Evolutionary conservation across 1,140 invertebrate genomes (phyloP).

Genomic region (Heliconius nattereri): DNA sequence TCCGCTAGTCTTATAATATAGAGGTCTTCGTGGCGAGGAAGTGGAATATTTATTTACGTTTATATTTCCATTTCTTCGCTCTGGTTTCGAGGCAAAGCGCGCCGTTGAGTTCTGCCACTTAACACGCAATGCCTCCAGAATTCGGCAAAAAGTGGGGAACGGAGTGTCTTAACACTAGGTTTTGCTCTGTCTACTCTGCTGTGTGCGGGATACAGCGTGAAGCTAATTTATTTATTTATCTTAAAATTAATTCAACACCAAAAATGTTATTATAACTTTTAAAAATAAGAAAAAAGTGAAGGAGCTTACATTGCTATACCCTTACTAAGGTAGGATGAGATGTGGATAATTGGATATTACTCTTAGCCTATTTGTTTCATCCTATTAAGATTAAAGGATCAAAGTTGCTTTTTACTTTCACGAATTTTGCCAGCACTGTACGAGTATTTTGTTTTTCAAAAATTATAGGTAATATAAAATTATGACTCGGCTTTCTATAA

Average conservation of each 20-base stretch:
- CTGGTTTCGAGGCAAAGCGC: too few relatives aligned
- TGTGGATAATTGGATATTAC: slow-evolving; percentile 11
- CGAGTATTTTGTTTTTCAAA: neutral
- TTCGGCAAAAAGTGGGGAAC: too few relatives aligned
- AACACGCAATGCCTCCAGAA: too few relatives aligned
- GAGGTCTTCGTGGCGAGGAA: too few relatives aligned
- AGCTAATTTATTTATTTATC: too few relatives aligned
- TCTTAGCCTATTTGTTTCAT: neutral
- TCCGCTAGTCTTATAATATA: too few relatives aligned
- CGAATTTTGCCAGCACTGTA: neutral
- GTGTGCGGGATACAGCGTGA: too few relatives aligned
- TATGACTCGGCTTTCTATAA: neutral
- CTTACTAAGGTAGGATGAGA: neutral
- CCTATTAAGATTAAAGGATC: slow-evolving; percentile 6
- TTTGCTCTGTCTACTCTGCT: too few relatives aligned
- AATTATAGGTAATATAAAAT: neutral
- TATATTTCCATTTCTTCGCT: too few relatives aligned
- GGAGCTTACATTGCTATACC: neutral
- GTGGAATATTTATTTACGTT: too few relatives aligned
- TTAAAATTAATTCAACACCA: neutral
- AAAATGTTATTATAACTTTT: neutral
- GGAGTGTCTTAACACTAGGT: too few relatives aligned
- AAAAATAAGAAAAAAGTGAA: neutral
- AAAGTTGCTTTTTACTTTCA: neutral
- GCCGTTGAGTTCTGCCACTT: too few relatives aligned